Evolutionary conservation across 2,797 vertebrate genomes (phyloP), one percentile per base, ranked within the genome.

Genomic region (Scyliorhinus canicula): DNA sequence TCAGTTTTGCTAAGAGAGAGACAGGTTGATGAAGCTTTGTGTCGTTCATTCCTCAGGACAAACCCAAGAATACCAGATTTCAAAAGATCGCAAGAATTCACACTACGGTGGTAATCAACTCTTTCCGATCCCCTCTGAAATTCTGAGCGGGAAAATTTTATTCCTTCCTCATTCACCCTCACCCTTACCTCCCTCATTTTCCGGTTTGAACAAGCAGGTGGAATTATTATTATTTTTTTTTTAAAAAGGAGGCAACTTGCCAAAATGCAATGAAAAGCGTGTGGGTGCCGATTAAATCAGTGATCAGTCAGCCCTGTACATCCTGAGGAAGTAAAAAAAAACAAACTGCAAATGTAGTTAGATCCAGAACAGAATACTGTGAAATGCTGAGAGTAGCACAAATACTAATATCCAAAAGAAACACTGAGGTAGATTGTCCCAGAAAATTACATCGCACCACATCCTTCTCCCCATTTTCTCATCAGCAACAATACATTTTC

Each of bases 361-460:
- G 96, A 96, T 96, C 95, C 96, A 96, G 96, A 96, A 95, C 96
- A 95, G 96, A 96, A 96, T 95, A 96, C 95, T 96, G 95, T 71
- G 96, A 95, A 95, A 96, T 95, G 95, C 95, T 96, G 85, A 95
- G 95, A 96, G 97, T 96, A 95, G 95, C 95, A 96, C 95, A 96
- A 96, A 96, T 96, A 97, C 97, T 95, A 96, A 40, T 95, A 91
- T 97, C 97, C 97, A 97, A 97, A 97, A 96, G 97, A 96, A 96
- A 97, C 97, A 97, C 97, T 99, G 98, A 99, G 98, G 98, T 99
- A 99, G 98, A 98, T 98, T 98, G 97, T 97, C 98, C 98, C 97
- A 97, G 97, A 97, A 98, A 97, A 96, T 95, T 96, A 97, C 88
- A 95, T 96, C 71, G 97, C 95, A 95, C 96, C 95, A 95, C 95